A percentile compares a stretch with the other conserved stretches of the same genome.
Evolutionary conservation across 2,797 vertebrate genomes (phyloP).

Genomic region (Bovichtus diacanthus): DNA sequence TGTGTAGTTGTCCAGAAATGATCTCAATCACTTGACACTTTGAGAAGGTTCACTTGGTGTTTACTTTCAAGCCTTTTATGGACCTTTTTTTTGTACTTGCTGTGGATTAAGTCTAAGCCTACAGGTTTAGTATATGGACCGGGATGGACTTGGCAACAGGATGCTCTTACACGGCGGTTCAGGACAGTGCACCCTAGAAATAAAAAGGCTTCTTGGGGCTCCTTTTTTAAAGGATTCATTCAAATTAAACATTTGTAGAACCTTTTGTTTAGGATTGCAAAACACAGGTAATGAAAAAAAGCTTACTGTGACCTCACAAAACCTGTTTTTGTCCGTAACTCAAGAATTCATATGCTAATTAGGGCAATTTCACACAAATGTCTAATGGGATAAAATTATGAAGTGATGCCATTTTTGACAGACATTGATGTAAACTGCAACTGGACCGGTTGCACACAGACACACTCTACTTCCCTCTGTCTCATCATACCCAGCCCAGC

Average conservation of each 20-base stretch:
- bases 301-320: no score
- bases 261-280: background rate
- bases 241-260: background rate
- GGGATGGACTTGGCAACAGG: constrained; percentile 11
- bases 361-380: no score
- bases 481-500: constrained; percentile 6
- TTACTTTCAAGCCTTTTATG: constrained; percentile 44
- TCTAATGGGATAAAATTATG: no score
- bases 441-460: background rate
- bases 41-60: constrained; percentile 13
- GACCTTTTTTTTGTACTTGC: constrained; percentile 12
- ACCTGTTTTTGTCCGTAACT: no score
- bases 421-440: no score
- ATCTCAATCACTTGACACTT: constrained; percentile 24
- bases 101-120: constrained; percentile 58
- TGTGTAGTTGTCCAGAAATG: background rate
- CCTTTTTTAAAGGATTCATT: background rate
- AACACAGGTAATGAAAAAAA: background rate
- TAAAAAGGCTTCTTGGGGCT: background rate
- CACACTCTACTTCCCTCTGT: background rate
- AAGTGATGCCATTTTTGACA: no score
- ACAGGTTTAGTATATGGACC: constrained; percentile 23
- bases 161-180: constrained; percentile 14
- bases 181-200: background rate
- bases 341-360: no score